Base-by-base conservation (phyloP, 2,113 vertebrate genomes). In the Salvelinus sp. region DNA sequence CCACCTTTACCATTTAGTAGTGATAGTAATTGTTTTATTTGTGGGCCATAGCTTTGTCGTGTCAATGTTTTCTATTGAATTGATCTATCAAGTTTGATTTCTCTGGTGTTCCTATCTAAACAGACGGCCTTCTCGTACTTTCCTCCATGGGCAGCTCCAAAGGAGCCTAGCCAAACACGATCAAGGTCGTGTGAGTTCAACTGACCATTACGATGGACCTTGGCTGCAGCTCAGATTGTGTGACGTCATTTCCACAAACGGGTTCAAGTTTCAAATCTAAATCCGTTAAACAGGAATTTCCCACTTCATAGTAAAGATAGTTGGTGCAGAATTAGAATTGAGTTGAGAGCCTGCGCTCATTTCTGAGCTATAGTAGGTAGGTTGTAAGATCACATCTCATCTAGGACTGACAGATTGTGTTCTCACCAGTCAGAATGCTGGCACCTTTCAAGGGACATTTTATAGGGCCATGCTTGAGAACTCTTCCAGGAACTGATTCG, bases 61-160 rank as follows among this genome's bases (percentile, higher is more conserved):
- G 57, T 76, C 38, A 10, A 22, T 62, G 9, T n/a, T 62, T 62
- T 62, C n/a, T 10, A 6, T 62, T 62, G n/a, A 62, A n/a, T n/a
- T 20, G 10, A 62, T n/a, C 58, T 62, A 62, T n/a, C 58, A 62
- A n/a, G 58, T 22, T 22, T 7, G 18, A 22, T n/a, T 62, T 20
- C n/a, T 60, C 58, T 22, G 58, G 57, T 83, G 48, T 14, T 47
- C 54, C 44, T 70, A n/a, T 76, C 86, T 89, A 87, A 82, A 76
- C 93, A 98, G 96, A 97, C 96, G 0, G 96, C 96, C 0, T 98
- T 98, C 87, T 98, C 96, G 0, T 96, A 98, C 89, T n/a, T 98
- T 98, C 88, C 90, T 98, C n/a, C 69, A 95, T 92, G 27, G 93
- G 97, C 74, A 97, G 96, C 87, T 98, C 97, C 84, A 97, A 95